Conservation (phyloP, 2,797 vertebrate genomes). For the Carcharodon carcharias region DNA sequence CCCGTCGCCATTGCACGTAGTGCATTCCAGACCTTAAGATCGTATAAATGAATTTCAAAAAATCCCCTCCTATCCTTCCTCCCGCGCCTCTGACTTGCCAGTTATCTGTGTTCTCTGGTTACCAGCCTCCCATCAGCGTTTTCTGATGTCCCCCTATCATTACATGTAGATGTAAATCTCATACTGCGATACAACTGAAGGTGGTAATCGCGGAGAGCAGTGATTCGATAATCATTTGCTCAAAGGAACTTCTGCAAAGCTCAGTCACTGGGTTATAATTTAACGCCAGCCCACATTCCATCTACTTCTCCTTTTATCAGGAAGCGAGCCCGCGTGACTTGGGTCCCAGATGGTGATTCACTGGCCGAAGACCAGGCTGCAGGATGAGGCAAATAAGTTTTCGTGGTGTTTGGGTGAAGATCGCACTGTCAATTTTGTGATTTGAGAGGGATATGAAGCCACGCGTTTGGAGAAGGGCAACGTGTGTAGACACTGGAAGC, state of each 20-base stretch:
- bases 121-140: background rate
- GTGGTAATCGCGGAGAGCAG: background rate
- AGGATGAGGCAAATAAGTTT: too few relatives aligned
- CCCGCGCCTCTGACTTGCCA: background rate
- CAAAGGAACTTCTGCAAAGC: background rate
- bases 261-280: background rate
- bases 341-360: background rate
- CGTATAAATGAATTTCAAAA: background rate
- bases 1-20: background rate
- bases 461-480: background rate
- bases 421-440: background rate
- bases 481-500: too few relatives aligned
- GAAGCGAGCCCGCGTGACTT: background rate
- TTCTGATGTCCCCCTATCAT: background rate
- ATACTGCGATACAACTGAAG: background rate
- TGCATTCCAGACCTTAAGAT: background rate
- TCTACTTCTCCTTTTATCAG: slow-evolving; percentile 11
- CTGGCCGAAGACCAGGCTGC: background rate
- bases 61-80: background rate
- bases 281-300: background rate
- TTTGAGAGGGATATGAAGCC: background rate
- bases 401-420: background rate
- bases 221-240: background rate
- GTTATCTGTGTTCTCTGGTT: background rate
- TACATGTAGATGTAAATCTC: background rate